Evolutionary conservation across 2,113 vertebrate species (phyloP), one percentile per base, ranked within the genome.

Genomic region (Aramus guarauna): DNA sequence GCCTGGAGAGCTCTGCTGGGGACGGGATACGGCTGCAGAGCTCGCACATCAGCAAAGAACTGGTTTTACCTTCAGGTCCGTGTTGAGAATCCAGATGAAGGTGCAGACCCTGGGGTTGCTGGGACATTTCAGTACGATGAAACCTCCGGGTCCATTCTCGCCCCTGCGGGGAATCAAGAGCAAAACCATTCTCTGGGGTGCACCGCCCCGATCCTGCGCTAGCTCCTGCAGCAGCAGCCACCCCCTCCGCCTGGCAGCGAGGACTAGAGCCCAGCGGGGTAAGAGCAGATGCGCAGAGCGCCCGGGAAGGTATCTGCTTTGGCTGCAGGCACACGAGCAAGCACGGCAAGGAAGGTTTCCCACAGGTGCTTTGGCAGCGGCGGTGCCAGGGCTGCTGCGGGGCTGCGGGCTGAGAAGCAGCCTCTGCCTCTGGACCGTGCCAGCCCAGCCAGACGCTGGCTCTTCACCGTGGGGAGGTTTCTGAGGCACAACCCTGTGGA

Each of bases 71-170:
- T 99, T 99, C 47, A 99, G 98, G 94, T 99, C 99, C 8, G 99
- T 99, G 97, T 99, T 99, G 81, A 99, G 99, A 66, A 99, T 98
- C 99, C 99, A 99, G 97, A 99, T 96, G 95, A 99, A 99, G 43
- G 99, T 99, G 97, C 99, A 99, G 80, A 99, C 96, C 15, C 98
- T 98, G 24, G 99, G 98, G 95, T 99, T 99, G 60, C 97, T 98
- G 97, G 98, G 98, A 50, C 98, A 99, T 37, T 99, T 99, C 55
- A 99, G 98, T 9, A 99, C 99, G 47, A 99, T 95, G 95, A 99
- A 99, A 32, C 99, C 99, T 26, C 99, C 99, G 0, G 99, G 99
- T 4, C 99, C 99, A 3, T 99, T 99, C 97, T 99, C 99, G 7
- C 99, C 99, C 94, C 99, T 99, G 95, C 3, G 8, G 83, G 96